phyloP scores from a whole-genome alignment of 2,113 vertebrate genomes.

The Tragelaphus strepsiceros region DNA sequence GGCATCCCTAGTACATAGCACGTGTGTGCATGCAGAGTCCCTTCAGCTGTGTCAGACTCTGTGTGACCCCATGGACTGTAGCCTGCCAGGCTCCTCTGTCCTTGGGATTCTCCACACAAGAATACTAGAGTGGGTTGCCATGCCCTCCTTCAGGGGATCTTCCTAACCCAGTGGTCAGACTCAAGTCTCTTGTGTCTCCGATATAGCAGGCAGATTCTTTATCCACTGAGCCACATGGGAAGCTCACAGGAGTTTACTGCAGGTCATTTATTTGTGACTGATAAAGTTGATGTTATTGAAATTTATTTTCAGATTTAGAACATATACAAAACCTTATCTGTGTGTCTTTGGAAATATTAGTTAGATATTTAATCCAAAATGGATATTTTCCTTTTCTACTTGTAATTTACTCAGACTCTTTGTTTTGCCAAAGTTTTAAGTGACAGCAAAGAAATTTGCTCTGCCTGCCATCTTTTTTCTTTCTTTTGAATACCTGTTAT shows the following conservation, averaged over 20 bases:
- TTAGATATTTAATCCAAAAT: background rate
- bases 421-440: background rate
- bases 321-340: background rate
- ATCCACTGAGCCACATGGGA: background rate
- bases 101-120: background rate
- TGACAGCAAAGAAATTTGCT: background rate
- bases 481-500: constrained; percentile 18
- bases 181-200: background rate
- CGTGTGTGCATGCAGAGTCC: background rate
- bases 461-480: background rate
- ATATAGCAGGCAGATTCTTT: background rate
- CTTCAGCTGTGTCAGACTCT: background rate
- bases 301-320: constrained; percentile 18
- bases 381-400: background rate
- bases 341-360: constrained; percentile 5
- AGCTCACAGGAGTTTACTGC: background rate
- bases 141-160: background rate
- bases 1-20: background rate
- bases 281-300: background rate
- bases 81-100: background rate
- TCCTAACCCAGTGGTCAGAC: background rate
- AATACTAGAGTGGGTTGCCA: background rate
- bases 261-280: background rate
- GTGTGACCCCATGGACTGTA: background rate
- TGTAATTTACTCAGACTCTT: background rate